Evolutionary conservation across 1,140 invertebrate species (phyloP), one percentile per base, ranked within the genome.

Genomic region (Ceratina australensis): DNA sequence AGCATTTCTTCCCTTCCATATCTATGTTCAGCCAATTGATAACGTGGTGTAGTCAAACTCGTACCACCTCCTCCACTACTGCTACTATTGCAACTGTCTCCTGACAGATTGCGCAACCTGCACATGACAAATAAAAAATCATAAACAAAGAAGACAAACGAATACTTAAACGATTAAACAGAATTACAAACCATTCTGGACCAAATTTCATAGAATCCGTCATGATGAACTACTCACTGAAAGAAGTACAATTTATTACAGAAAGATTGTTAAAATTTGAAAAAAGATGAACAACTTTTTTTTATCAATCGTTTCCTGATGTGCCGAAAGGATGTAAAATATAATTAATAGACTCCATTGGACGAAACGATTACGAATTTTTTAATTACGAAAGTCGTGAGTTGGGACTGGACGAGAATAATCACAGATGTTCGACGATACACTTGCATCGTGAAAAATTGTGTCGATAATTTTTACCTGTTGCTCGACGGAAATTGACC

Each of bases 1-100:
- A 98, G 91, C 96, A 98, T 97, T 88, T 98, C 97, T 92, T 98
- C 97, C 82, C 96, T 93, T 42, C 96, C 96, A 85, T 98, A 98
- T 76, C 94, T 93, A 94, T 95, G 94, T 82, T 97, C 95, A 83
- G 96, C 95, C 69, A 96, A 91, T 89, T 96, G 93, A 90, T 94
- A 95, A 52, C 91, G 91, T 75, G 91, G 93, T 72, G 87, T 87
- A 82, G 85, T 89, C 78, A 91, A 86, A 80, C 88, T 91, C 61
- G 89, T 90, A 72, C 88, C 90, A 67, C 93, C 93, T 83, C 93
- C 92, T 75, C 88, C 87, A 78, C 90, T 83, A 59, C 87, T 87
- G 26, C 89, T 88, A 74, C 81, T 88, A 87, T 92, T 93, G 59
- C 89, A 92, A 81, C 82, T 86, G 83, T 92, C 92, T 87, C 91